These are phyloP conservation scores for Xiphydria camelus DNA, from an alignment of 2,888 invertebrate genomes.

Conservation along the genomic window DNA sequence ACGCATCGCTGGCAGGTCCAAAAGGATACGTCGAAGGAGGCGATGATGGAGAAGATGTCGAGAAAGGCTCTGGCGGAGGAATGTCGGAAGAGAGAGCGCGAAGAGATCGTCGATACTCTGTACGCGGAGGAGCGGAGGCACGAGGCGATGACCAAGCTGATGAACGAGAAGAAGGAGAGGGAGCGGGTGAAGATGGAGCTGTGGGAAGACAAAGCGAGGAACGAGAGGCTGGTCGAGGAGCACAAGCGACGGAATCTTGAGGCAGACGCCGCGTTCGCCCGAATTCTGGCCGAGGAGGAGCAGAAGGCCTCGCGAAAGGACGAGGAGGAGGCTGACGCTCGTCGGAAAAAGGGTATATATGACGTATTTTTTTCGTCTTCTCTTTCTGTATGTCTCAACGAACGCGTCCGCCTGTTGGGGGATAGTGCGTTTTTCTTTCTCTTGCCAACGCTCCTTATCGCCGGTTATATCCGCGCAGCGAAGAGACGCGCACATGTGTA, in stretches of 20 bases:
- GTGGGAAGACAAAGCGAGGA: constrained; percentile 24
- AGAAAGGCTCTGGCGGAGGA: constrained; percentile 26
- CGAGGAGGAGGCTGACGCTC: constrained; percentile 12
- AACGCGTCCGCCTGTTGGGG: no score
- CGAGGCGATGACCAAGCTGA: constrained; percentile 9
- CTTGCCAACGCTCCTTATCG: no score
- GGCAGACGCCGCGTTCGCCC: constrained; percentile 26
- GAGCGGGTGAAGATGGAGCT: constrained; percentile 19
- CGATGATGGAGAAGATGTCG: constrained; percentile 19
- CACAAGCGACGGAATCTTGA: constrained; percentile 21
- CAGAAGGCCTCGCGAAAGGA: constrained; percentile 17
- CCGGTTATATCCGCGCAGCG: no score
- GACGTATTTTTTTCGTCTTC: background rate
- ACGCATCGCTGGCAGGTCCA: no score
- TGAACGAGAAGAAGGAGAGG: constrained; percentile 12
- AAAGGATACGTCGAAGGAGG: constrained; percentile 16
- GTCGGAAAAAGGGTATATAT: constrained; percentile 17
- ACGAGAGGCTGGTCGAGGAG: constrained; percentile 18
- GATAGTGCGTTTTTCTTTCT: no score
- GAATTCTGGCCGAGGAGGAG: constrained; percentile 25
- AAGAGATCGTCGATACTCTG: constrained; percentile 25
- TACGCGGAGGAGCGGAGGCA: constrained; percentile 20
- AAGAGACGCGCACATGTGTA: no score
- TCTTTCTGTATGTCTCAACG: no score
- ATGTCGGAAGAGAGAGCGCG: constrained; percentile 20